Percentiles rank a stretch among this genome's conserved stretches.
Conservation (phyloP, 2,797 vertebrate species). For the Tokudaia muenninki region DNA sequence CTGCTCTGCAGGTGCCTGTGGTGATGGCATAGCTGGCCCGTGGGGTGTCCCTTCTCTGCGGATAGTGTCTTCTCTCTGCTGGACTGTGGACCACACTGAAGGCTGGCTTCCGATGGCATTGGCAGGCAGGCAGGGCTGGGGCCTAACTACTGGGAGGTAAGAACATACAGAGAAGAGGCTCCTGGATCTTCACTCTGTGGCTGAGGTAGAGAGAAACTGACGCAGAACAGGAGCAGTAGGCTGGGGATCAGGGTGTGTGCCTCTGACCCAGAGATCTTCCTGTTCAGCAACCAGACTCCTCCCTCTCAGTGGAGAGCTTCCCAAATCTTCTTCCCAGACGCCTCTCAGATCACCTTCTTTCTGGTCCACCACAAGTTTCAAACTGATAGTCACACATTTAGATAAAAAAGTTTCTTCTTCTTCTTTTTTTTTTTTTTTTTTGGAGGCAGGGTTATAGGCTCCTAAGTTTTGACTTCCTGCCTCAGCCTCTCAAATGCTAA, state of each 20-base stretch:
- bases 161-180: not conserved
- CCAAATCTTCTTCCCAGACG: not conserved
- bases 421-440: not conserved
- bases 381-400: not conserved
- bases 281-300: not conserved
- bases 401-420: too few relatives aligned
- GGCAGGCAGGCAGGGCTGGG: not conserved
- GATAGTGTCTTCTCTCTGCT: not conserved
- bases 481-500: not conserved
- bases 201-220: not conserved
- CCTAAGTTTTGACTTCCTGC: not conserved
- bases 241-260: not conserved
- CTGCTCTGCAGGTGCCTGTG: not conserved
- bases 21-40: not conserved
- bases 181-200: not conserved
- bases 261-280: not conserved
- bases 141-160: rapidly evolving
- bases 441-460: not conserved
- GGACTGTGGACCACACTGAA: not conserved
- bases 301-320: not conserved
- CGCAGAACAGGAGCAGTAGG: not conserved
- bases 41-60: not conserved
- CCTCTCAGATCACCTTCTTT: not conserved
- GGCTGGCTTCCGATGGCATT: not conserved
- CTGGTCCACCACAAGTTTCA: not conserved